Evolutionary conservation across 2,113 vertebrate genomes (phyloP).

Genomic region (Dasyurus viverrinus): DNA sequence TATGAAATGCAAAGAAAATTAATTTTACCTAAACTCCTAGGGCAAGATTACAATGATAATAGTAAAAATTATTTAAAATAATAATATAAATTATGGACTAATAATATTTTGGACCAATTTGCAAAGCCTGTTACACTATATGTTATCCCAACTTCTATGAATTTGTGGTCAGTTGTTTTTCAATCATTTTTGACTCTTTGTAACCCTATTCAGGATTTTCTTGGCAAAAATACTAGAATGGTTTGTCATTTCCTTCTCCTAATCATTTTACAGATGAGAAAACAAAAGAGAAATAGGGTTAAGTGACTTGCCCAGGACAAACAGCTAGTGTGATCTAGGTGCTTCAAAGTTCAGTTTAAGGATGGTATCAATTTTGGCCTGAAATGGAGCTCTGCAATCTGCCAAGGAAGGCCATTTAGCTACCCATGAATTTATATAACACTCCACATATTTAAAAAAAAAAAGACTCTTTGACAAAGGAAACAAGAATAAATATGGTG

Average conservation of each 20-base stretch:
- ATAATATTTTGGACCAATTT: not conserved
- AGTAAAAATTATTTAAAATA: not conserved
- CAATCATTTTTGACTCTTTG: not conserved
- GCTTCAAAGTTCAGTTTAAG: not conserved
- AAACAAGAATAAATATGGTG: not conserved
- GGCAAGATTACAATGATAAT: not conserved
- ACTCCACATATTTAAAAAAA: not conserved
- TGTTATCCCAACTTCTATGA: not conserved
- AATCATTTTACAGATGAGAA: not conserved
- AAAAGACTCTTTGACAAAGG: not conserved
- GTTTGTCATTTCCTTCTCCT: not conserved
- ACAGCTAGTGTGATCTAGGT: not conserved
- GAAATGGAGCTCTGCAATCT: not conserved
- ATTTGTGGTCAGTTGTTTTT: not conserved
- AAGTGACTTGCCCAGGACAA: not conserved
- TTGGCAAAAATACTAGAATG: not conserved
- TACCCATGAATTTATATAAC: not conserved
- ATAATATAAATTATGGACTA: not conserved
- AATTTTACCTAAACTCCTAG: not conserved
- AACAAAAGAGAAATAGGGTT: not conserved
- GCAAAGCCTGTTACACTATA: not conserved
- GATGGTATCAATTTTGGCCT: not conserved
- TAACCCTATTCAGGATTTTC: not conserved
- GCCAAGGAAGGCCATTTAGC: not conserved
- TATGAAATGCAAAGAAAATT: not conserved